Conservation (phyloP, 2,888 invertebrate species). For the Lycophotia porphyrea region DNA sequence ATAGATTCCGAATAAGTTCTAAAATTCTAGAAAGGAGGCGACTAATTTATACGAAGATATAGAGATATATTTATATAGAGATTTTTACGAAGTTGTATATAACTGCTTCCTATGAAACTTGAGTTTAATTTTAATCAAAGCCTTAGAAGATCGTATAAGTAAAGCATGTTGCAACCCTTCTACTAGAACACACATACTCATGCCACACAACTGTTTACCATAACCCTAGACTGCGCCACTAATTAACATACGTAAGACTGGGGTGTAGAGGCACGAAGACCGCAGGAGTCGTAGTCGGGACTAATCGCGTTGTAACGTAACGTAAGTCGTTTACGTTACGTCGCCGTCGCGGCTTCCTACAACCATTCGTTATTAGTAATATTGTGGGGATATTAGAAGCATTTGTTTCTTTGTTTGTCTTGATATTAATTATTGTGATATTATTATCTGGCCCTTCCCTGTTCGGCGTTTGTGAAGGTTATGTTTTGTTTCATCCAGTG, state of each 20-base stretch:
- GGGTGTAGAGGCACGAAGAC: conserved; percentile 36
- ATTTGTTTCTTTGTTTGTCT: conserved; percentile 26
- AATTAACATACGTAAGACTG: conserved; percentile 62
- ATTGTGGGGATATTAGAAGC: conserved; percentile 8
- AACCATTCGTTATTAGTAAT: conserved; percentile 19
- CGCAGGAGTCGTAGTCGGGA: conserved; percentile 21
- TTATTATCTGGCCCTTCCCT: conserved; percentile 17
- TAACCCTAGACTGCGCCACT: conserved; percentile 32
- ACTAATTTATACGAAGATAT: no score
- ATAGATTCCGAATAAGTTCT: background rate
- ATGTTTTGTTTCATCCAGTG: background rate
- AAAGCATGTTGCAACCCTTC: conserved; percentile 2
- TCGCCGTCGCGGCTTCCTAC: conserved; percentile 7
- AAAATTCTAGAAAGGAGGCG: background rate
- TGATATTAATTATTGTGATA: conserved; percentile 19
- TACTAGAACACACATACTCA: background rate
- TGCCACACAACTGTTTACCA: conserved; percentile 27
- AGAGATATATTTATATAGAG: no score
- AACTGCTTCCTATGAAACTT: background rate
- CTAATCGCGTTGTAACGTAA: conserved; percentile 53
- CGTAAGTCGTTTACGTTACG: conserved; percentile 41
- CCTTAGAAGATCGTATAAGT: background rate
- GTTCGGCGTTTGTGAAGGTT: background rate
- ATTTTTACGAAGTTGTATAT: background rate
- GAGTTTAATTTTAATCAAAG: conserved; percentile 1